Percentiles rank a stretch among this genome's conserved stretches.
Conservation (phyloP, 1,140 invertebrate species). For the Nasonia vitripennis region DNA sequence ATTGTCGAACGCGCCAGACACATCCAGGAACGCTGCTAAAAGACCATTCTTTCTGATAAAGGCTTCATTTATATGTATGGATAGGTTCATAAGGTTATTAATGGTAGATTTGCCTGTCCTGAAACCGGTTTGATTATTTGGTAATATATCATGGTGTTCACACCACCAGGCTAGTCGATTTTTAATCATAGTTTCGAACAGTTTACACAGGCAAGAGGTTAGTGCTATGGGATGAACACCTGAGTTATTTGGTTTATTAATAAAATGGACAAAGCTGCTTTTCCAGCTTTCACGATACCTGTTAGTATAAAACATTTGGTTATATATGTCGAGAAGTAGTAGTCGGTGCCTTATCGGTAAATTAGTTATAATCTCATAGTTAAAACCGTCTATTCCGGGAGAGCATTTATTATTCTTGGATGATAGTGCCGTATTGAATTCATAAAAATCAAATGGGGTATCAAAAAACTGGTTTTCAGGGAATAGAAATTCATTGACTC, state of each 20-base stretch:
- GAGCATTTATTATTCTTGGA: not conserved
- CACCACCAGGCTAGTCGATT: not conserved
- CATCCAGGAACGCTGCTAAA: slow-evolving; percentile 33
- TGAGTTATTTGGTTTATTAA: slow-evolving; percentile 6
- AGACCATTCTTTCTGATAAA: slow-evolving; percentile 8
- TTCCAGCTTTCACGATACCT: not conserved
- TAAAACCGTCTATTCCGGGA: not conserved
- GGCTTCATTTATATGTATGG: not conserved
- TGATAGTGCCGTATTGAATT: not conserved
- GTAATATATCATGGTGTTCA: not conserved
- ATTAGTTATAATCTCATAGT: not conserved
- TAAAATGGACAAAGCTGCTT: not conserved
- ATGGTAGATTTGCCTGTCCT: not conserved
- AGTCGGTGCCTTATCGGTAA: not conserved
- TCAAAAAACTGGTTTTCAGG: too few relatives aligned
- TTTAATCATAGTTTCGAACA: not conserved
- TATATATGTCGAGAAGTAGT: slow-evolving; percentile 3
- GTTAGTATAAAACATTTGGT: not conserved
- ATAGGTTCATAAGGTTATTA: slow-evolving; percentile 36
- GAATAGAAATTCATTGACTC: not conserved
- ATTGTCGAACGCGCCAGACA: slow-evolving; percentile 50
- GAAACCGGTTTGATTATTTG: not conserved
- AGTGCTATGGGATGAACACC: slow-evolving; percentile 18
- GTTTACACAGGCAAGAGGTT: slow-evolving; percentile 16
- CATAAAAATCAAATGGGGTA: not conserved